These are phyloP conservation scores for Ciconia stormi DNA, from an alignment of 2,113 vertebrate species.

Conservation along the genomic window DNA sequence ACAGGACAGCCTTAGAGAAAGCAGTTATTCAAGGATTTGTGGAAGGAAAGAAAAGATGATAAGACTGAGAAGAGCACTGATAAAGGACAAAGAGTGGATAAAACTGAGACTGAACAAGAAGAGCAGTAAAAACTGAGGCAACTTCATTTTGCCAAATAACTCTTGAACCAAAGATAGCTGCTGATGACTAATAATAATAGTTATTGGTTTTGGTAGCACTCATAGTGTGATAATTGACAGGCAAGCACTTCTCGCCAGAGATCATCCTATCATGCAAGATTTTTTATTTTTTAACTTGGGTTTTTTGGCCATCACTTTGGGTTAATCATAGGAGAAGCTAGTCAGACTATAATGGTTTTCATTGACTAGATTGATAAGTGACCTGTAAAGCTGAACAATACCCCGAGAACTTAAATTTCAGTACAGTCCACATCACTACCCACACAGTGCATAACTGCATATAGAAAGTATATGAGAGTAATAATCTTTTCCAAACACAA, in stretches of 20 bases:
- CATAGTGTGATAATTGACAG: background rate
- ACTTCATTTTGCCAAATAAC: background rate
- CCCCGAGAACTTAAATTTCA: background rate
- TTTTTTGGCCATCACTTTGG: background rate
- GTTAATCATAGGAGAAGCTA: background rate
- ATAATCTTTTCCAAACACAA: background rate
- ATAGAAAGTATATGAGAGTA: background rate
- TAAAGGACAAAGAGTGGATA: background rate
- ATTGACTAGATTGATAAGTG: background rate
- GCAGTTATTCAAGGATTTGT: background rate
- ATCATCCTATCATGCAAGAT: background rate
- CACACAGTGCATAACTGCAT: background rate
- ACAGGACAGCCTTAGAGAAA: background rate
- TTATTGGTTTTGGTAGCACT: background rate
- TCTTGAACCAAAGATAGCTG: background rate
- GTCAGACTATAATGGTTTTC: background rate
- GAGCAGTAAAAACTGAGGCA: background rate
- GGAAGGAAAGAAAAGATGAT: background rate
- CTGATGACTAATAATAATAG: background rate
- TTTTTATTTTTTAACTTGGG: background rate
- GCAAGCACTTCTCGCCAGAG: background rate
- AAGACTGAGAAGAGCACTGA: background rate
- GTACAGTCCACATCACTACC: background rate
- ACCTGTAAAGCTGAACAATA: background rate
- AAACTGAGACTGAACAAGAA: background rate